phyloP scores from a whole-genome alignment of 2,888 invertebrate genomes.

The Scaptomyza flava region DNA sequence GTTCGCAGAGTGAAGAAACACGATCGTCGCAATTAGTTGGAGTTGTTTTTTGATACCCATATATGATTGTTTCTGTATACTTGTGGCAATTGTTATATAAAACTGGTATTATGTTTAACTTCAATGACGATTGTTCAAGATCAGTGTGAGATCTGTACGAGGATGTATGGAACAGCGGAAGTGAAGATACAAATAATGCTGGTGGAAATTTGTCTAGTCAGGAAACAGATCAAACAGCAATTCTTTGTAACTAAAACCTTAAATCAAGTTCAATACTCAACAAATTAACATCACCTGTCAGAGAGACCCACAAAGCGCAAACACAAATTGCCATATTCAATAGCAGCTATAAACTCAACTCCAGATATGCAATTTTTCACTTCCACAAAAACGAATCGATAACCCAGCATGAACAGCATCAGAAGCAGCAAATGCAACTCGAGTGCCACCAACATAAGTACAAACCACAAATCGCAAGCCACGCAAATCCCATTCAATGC shows the following conservation, averaged over 20 bases:
- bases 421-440: not conserved
- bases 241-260: not conserved
- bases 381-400: conserved; percentile 50
- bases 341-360: conserved; percentile 19
- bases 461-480: conserved; percentile 59
- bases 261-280: not conserved
- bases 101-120: conserved; percentile 11
- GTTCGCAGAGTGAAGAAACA: conserved; percentile 30
- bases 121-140: not conserved
- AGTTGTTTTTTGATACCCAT: conserved; percentile 46
- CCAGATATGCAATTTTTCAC: conserved; percentile 19
- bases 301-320: conserved; percentile 4
- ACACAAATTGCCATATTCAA: conserved; percentile 28
- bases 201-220: not conserved
- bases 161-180: not conserved
- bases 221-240: no score
- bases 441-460: conserved; percentile 4
- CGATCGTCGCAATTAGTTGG: conserved; percentile 67
- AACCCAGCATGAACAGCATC: conserved; percentile 20
- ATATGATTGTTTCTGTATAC: conserved; percentile 1
- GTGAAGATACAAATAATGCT: not conserved
- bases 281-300: conserved; percentile 25
- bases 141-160: not conserved
- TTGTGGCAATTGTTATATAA: conserved; percentile 47
- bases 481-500: conserved; percentile 52